phyloP scores from a whole-genome alignment of 2,797 vertebrate species.

The Falco cherrug region DNA sequence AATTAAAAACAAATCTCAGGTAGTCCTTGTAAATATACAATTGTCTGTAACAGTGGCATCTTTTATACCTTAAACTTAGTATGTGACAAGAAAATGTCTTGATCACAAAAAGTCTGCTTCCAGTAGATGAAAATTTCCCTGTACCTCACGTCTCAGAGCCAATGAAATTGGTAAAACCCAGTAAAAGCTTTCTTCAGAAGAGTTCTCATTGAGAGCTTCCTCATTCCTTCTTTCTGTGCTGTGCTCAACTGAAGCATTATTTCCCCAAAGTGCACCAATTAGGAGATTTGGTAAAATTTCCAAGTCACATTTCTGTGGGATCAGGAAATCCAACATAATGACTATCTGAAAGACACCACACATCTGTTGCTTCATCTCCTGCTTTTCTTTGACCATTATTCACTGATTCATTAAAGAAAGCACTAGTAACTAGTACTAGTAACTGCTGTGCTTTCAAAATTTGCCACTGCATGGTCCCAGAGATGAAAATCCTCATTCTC shows the following conservation, averaged over 20 bases:
- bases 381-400: constrained; percentile 3
- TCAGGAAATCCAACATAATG: not conserved
- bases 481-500: not conserved
- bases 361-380: not conserved
- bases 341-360: not conserved
- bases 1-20: not conserved
- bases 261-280: constrained; percentile 16
- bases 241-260: not conserved
- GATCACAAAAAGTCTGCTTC: not conserved
- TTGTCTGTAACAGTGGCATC: not conserved
- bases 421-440: not conserved
- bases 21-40: not conserved
- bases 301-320: constrained; percentile 44
- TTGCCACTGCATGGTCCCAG: not conserved
- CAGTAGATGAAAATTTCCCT: not conserved
- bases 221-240: not conserved
- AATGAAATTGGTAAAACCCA: not conserved
- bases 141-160: not conserved
- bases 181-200: not conserved
- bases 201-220: not conserved
- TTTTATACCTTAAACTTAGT: not conserved
- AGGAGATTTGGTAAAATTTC: constrained; percentile 21
- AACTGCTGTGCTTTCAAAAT: not conserved
- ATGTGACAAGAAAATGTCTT: not conserved
- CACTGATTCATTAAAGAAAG: not conserved